Evolutionary conservation across 1,140 invertebrate species (phyloP), one percentile per base, ranked within the genome.

Genomic region (Pantala flavescens): DNA sequence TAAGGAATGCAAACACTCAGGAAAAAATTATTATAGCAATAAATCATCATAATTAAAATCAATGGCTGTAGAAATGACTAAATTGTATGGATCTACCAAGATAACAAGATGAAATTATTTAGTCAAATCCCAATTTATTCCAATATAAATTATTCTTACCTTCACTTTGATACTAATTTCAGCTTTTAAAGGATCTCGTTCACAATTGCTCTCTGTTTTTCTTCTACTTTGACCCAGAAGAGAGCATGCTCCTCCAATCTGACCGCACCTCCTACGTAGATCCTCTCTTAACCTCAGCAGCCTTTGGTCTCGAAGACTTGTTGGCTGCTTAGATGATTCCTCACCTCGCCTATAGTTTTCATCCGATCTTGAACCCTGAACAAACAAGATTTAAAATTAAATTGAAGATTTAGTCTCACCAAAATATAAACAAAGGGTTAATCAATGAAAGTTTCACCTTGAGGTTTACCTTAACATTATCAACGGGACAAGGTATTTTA

Each of bases 241-340:
- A 28, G 71, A 63, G 12, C 49, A 63, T 21, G 49, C 49, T 63
- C 24, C n/a, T 12, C 73, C 24, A 9, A 55, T 24, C 24, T 49
- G 73, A 19, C 43, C 24, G 55, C 82, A 81, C 19, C 80, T 78
- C 73, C 79, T 78, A 78, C 82, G 82, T 77, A 81, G 77, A 36
- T 72, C 71, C n/a, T 28, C 71, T 21, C 24, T 24, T 14, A 72
- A 23, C 24, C 42, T 21, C n/a, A 28, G n/a, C 24, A 72, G 24
- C 24, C 24, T 72, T 7, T 72, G 24, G 49, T 63, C 49, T 7
- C 49, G 49, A 16, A 63, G 49, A 63, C 49, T 63, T 3, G 12
- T 16, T 16, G 49, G 49, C 16, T 19, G 16, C n/a, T 63, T 63
- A 1, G 12, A 63, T 63, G 49, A 19, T 16, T 16, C n/a, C 5